Base-by-base conservation (phyloP, 2,888 invertebrate genomes). In the Allacma fusca region DNA sequence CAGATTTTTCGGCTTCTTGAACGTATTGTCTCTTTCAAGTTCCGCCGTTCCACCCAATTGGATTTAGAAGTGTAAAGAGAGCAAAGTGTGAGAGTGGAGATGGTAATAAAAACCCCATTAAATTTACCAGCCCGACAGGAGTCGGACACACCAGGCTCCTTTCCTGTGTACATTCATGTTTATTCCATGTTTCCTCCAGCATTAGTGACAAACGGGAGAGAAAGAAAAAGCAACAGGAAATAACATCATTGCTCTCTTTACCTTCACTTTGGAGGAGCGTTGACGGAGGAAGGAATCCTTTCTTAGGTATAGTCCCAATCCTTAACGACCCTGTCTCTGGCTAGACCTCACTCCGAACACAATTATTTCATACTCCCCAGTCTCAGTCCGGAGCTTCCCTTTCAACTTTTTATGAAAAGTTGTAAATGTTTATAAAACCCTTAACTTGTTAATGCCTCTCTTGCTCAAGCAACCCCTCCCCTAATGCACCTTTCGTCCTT, bases 11-110 rank as follows among this genome's bases (percentile, higher is more conserved):
- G 0, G 34, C 28, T 21, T 69, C 13, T 16, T 43, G 23, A n/a
- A 70, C 50, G 9, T 29, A 21, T 43, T 70, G 70, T 70, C 70
- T 70, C 24, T 70, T 70, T 70, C 26, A 50, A 70, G 43, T 70
- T 70, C 26, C 50, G 28, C 28, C 40, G 16, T 26, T 70, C 44
- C 70, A 23, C 40, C 50, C 70, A 70, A 50, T 70, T 70, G 50
- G 44, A 70, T 16, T 70, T 24, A 50, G 50, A 26, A 44, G 50
- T 50, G 19, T 70, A 16, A 16, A 50, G 50, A 70, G 40, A 70
- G 50, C 23, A 13, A 16, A 50, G 23, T 9, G 34, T 34, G 34
- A 34, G 5, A 50, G 50, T 12, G 19, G 19, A 50, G 50, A n/a
- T 24, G 28, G 23, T 67, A n/a, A 70, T 70, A 70, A 70, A 70